These are phyloP conservation scores for Diadumene lineata DNA, from an alignment of 92 coral and sea anemone genomes.

Conservation along the genomic window DNA sequence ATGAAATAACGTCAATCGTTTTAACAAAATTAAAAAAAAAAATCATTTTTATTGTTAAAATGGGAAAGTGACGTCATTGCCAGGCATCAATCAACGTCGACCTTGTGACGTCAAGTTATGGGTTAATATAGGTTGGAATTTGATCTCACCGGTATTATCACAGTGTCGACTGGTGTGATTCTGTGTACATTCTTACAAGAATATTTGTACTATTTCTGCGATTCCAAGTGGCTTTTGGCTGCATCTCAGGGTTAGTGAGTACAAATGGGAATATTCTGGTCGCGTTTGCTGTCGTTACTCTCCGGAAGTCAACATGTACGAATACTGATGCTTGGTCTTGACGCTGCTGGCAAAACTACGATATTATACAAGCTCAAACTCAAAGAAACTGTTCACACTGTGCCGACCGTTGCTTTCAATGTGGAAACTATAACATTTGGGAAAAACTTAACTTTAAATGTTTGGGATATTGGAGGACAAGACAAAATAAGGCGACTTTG, in stretches of 20 bases:
- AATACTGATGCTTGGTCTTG: constrained; percentile 80
- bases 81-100: not conserved
- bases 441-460: constrained; percentile 66
- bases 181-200: not conserved
- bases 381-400: constrained; percentile 74
- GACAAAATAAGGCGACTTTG: constrained; percentile 77
- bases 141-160: constrained; percentile 17
- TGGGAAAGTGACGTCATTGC: not conserved
- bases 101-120: constrained; percentile 9
- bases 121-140: constrained; percentile 1
- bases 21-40: not conserved
- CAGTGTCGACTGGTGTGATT: not conserved
- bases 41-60: not conserved
- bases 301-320: constrained; percentile 72
- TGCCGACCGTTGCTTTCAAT: constrained; percentile 75
- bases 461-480: constrained; percentile 90
- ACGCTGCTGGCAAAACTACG: constrained; percentile 86
- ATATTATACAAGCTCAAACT: constrained; percentile 79
- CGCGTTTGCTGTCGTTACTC: constrained; percentile 18
- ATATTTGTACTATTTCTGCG: not conserved
- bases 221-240: not conserved
- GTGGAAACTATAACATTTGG: constrained; percentile 80
- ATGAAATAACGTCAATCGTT: not conserved
- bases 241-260: not conserved
- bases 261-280: constrained; percentile 34